phyloP scores from a whole-genome alignment of 1,140 invertebrate species.

The Pissodes strobi region DNA sequence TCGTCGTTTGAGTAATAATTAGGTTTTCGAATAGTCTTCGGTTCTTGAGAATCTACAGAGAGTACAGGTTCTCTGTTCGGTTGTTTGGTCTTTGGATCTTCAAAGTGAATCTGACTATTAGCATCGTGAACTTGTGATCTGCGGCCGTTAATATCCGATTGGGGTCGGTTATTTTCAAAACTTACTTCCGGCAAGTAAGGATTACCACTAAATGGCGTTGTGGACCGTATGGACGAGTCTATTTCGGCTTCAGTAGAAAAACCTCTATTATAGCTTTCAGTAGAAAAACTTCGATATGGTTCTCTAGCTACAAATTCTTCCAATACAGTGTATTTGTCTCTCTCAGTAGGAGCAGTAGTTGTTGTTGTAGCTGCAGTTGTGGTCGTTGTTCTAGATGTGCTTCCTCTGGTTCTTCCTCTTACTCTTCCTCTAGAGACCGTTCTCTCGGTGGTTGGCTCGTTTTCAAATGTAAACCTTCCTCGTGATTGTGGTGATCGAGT shows the following conservation, averaged over 20 bases:
- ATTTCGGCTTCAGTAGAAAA: background rate
- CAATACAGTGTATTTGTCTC: slow-evolving; percentile 42
- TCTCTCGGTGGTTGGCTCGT: slow-evolving; percentile 5
- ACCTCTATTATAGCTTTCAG: slow-evolving; percentile 1
- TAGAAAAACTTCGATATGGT: background rate
- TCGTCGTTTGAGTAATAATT: background rate
- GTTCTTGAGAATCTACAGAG: background rate
- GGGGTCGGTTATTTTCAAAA: slow-evolving; percentile 2
- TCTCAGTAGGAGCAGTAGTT: slow-evolving; percentile 21
- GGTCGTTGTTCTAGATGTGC: slow-evolving; percentile 17
- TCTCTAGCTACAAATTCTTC: slow-evolving; percentile 39
- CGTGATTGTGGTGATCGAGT: background rate
- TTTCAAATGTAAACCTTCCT: background rate
- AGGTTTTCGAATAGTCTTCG: background rate
- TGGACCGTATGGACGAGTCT: slow-evolving; percentile 12
- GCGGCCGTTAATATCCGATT: background rate
- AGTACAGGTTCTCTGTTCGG: background rate
- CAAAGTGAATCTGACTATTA: background rate
- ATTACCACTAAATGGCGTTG: slow-evolving; percentile 3
- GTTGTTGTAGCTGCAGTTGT: slow-evolving; percentile 24
- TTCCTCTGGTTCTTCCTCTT: slow-evolving; percentile 27
- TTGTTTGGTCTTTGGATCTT: background rate
- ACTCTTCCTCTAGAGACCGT: slow-evolving; percentile 9
- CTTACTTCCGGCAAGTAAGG: slow-evolving; percentile 15
- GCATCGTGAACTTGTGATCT: background rate